Evolutionary conservation across 1,140 invertebrate species (phyloP), one percentile per base, ranked within the genome.

Genomic region (Vollenhovia emeryi): DNA sequence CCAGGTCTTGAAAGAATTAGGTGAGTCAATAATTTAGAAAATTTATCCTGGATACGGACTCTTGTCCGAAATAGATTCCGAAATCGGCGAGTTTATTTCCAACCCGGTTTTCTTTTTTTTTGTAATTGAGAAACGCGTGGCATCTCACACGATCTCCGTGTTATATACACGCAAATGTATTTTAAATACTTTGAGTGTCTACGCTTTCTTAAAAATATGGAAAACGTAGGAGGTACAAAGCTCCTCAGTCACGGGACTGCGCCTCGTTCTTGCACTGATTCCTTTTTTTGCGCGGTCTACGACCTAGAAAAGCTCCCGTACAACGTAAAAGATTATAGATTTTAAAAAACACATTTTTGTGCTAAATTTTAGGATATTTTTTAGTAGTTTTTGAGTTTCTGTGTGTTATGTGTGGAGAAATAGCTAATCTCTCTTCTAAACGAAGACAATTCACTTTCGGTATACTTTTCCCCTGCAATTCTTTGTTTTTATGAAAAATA

Each of bases 211-310:
- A 55, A 52, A 15, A 50, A 1, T 57, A 36, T 24, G 21, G 6
- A 24, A 36, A 24, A 36, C 21, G 7, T 55, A 24, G 27, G 50
- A 69, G 21, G 1, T n/a, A n/a, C n/a, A n/a, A 57, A 40, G 11
- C 5, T 52, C 48, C n/a, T 73, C 7, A 40, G 50, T 40, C n/a
- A 71, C 30, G 30, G n/a, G n/a, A 13, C 8, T 52, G 48, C 48
- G 6, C 6, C 68, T 73, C n/a, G 33, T 73, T 55, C 50, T 73
- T 73, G 69, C 69, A 52, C 50, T 33, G 69, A 57, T 73, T 55
- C 69, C 55, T 73, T 73, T 55, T 73, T 71, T 55, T 24, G 6
- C 27, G 33, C n/a, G 21, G 48, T 55, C 50, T 55, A n/a, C 36
- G 69, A 73, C n/a, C 50, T 73, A 73, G 50, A 73, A 73, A 73